These are phyloP conservation scores for Colistium nudipinnis DNA, from an alignment of 2,113 vertebrate genomes.

Conservation along the genomic window DNA sequence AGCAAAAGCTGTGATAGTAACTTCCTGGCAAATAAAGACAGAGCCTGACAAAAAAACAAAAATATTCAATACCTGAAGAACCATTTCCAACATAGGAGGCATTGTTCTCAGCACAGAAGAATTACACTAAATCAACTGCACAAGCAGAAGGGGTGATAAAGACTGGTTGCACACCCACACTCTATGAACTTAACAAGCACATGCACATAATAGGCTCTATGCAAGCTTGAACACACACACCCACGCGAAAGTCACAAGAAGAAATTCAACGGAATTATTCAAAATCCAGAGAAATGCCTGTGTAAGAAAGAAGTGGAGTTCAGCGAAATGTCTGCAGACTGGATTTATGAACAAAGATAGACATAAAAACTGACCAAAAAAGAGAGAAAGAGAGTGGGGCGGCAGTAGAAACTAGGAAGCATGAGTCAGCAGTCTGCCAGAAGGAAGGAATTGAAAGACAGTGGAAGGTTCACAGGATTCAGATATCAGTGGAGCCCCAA, in stretches of 20 bases:
- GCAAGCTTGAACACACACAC: not conserved
- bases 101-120: constrained; percentile 8
- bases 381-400: not conserved
- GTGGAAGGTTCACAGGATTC: constrained; percentile 53
- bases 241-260: constrained; percentile 39
- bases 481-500: constrained; percentile 43
- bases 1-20: too few relatives aligned
- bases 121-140: constrained; percentile 9
- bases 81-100: constrained; percentile 5
- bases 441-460: constrained; percentile 47
- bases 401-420: constrained; percentile 3
- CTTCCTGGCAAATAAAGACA: not conserved
- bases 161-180: constrained; percentile 20
- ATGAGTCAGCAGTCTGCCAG: constrained; percentile 64
- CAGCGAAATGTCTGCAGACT: constrained; percentile 22
- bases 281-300: constrained; percentile 47
- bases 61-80: not conserved
- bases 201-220: constrained; percentile 17
- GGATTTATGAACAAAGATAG: constrained; percentile 25
- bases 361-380: not conserved
- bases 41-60: not conserved
- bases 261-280: constrained; percentile 55
- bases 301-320: constrained; percentile 18
- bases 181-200: constrained; percentile 11
- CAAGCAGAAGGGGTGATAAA: constrained; percentile 4